Evolutionary conservation across 2,888 invertebrate species (phyloP).

Genomic region (Erannis defoliaria): DNA sequence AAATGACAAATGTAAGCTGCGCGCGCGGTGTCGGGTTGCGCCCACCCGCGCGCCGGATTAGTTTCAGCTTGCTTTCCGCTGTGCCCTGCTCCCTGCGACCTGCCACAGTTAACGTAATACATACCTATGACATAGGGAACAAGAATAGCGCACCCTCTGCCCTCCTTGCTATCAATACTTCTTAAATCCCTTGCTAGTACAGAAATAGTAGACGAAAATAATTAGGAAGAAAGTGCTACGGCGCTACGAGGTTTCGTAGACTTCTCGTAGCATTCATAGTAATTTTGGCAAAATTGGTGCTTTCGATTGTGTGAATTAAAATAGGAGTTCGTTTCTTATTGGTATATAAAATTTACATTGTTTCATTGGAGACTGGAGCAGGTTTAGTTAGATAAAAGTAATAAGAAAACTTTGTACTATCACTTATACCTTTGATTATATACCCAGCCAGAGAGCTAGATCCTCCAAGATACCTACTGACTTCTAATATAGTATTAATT

Average conservation of each 20-base stretch:
- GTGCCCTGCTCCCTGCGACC: slow-evolving; percentile 57
- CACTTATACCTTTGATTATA: too few species aligned
- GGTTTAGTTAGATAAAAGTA: too few species aligned
- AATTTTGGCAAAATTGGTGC: slow-evolving; percentile 3
- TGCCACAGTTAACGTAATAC: slow-evolving; percentile 23
- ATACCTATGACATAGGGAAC: slow-evolving; percentile 34
- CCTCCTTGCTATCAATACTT: slow-evolving; percentile 74
- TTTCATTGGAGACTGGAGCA: background rate
- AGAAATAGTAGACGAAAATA: slow-evolving; percentile 22
- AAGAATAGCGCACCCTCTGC: slow-evolving; percentile 77
- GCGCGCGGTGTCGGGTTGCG: slow-evolving; percentile 82
- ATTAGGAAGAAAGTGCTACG: slow-evolving; percentile 21
- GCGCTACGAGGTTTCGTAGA: slow-evolving; percentile 15
- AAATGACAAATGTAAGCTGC: slow-evolving; percentile 85
- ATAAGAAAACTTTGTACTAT: too few species aligned
- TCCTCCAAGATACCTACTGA: too few species aligned
- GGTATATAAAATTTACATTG: background rate
- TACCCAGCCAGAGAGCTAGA: too few species aligned
- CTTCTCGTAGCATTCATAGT: slow-evolving; percentile 6
- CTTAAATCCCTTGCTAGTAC: slow-evolving; percentile 21
- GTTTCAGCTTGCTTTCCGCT: slow-evolving; percentile 82
- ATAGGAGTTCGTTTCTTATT: too few species aligned
- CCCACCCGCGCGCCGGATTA: slow-evolving; percentile 83
- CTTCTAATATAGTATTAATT: too few species aligned
- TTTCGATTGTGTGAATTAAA: too few species aligned